Conservation (phyloP, 2,888 invertebrate genomes). For the Mactromeris polynyma region DNA sequence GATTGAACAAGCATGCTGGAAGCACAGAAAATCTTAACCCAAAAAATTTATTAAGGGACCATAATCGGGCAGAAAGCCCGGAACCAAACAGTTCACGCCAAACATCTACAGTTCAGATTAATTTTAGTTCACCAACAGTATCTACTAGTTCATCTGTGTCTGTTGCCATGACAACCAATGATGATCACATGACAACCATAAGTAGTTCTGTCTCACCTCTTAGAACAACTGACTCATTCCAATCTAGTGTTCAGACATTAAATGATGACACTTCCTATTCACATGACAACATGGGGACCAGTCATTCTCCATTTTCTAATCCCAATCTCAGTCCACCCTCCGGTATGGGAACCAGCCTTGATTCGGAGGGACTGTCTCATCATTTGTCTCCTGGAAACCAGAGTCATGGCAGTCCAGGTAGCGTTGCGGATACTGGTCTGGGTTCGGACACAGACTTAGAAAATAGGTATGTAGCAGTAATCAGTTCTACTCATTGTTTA, state of each 20-base stretch:
- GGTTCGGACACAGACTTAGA: slow-evolving; percentile 75
- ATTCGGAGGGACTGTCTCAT: slow-evolving; percentile 62
- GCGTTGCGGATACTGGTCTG: slow-evolving; percentile 68
- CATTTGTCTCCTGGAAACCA: slow-evolving; percentile 65
- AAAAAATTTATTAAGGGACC: slow-evolving; percentile 41
- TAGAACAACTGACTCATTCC: slow-evolving; percentile 8
- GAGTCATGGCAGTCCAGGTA: slow-evolving; percentile 69
- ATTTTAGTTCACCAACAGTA: slow-evolving; percentile 20
- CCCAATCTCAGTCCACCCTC: not conserved
- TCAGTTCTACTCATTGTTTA: not conserved
- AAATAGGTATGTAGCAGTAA: slow-evolving; percentile 21
- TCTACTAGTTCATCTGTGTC: slow-evolving; percentile 18
- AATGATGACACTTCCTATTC: slow-evolving; percentile 24
- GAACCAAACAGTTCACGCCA: slow-evolving; percentile 37
- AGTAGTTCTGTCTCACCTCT: slow-evolving; percentile 2
- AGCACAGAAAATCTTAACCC: slow-evolving; percentile 10
- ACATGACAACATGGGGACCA: slow-evolving; percentile 37
- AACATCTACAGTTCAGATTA: slow-evolving; percentile 51
- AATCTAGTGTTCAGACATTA: slow-evolving; percentile 23
- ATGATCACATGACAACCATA: slow-evolving; percentile 10
- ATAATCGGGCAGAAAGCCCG: slow-evolving; percentile 51
- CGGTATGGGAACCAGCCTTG: slow-evolving; percentile 62
- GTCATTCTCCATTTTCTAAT: slow-evolving; percentile 7
- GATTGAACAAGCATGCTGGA: slow-evolving; percentile 65
- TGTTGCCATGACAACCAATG: slow-evolving; percentile 8